These are phyloP conservation scores for Trachelus tabidus DNA, from an alignment of 2,888 invertebrate species.

Conservation along the genomic window DNA sequence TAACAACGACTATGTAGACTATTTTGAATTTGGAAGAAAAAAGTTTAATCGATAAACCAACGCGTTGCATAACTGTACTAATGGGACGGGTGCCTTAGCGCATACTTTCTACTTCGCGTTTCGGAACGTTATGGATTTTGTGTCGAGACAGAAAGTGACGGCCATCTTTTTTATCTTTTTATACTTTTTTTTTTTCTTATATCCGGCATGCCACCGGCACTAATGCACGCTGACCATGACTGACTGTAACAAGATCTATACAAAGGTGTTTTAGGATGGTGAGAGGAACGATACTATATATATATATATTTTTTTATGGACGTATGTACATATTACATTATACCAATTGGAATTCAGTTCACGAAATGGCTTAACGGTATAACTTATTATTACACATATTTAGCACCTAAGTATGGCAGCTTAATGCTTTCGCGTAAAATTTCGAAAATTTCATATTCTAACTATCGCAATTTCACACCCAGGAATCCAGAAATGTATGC, in stretches of 20 bases:
- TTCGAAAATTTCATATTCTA: background rate
- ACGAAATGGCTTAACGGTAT: background rate
- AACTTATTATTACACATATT: background rate
- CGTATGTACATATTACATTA: background rate
- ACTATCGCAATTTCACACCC: background rate
- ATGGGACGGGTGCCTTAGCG: background rate
- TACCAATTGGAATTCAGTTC: background rate
- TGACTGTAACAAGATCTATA: background rate
- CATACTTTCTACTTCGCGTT: constrained; percentile 7
- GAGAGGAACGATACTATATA: background rate
- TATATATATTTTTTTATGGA: background rate
- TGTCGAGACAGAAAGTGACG: background rate
- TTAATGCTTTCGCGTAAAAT: background rate
- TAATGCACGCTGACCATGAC: background rate
- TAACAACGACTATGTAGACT: background rate
- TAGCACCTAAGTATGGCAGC: background rate
- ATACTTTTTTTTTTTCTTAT: background rate
- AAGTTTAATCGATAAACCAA: background rate
- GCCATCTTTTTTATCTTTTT: background rate
- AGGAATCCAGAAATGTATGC: background rate
- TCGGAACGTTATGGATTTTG: background rate
- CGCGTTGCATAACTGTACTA: background rate
- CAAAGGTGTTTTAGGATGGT: background rate
- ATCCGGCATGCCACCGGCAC: background rate
- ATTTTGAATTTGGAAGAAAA: background rate